Conservation (phyloP, 2,113 vertebrate species). For the Tetrax tetrax region DNA sequence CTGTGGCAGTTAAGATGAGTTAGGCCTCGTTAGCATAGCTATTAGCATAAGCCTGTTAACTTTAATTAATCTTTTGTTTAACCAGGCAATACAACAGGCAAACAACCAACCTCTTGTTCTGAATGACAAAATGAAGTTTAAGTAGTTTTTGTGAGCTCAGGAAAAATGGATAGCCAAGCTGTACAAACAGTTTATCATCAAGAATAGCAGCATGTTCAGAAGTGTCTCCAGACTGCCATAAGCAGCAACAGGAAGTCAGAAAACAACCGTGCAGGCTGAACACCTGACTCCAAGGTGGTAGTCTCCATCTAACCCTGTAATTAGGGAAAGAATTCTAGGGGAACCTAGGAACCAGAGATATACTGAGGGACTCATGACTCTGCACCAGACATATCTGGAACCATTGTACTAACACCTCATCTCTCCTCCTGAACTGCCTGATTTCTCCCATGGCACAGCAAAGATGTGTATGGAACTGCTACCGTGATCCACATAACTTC, state of each 20-base stretch:
- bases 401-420: no score
- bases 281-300: not conserved
- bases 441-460: not conserved
- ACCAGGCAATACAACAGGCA: not conserved
- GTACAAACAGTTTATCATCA: not conserved
- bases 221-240: not conserved
- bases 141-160: not conserved
- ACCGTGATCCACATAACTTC: not conserved
- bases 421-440: not conserved
- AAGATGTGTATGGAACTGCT: not conserved
- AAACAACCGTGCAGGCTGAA: not conserved
- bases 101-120: not conserved
- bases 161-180: not conserved
- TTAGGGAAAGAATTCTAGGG: not conserved
- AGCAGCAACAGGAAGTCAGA: not conserved
- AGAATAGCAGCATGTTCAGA: not conserved
- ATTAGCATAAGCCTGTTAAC: not conserved
- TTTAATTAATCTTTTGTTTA: not conserved
- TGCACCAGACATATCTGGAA: not conserved
- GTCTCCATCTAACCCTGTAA: not conserved
- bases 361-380: no score
- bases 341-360: not conserved
- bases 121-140: not conserved
- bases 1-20: not conserved
- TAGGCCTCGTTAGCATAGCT: not conserved